A percentile compares a stretch with the other conserved stretches of the same genome.
Evolutionary conservation across 1,140 invertebrate genomes (phyloP).

Genomic region (Ips nitidus): DNA sequence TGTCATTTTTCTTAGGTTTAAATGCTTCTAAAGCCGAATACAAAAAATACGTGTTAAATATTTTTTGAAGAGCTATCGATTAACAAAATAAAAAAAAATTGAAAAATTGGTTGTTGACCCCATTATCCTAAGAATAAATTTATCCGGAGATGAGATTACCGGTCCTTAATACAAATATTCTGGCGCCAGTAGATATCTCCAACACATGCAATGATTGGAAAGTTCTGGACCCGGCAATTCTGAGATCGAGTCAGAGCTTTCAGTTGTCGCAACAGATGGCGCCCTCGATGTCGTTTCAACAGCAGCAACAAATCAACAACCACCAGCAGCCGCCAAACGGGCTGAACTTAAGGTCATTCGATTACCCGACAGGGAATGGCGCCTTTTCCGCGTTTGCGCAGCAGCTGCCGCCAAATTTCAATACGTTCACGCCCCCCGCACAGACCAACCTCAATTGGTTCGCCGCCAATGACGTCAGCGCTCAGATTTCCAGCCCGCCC

Average conservation of each 20-base stretch:
- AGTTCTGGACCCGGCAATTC: constrained; percentile 82
- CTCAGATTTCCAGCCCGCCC: constrained; percentile 51
- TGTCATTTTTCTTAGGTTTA: too few species aligned
- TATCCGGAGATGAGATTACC: too few species aligned
- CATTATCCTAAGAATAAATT: too few species aligned
- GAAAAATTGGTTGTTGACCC: too few species aligned
- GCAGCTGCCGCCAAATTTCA: constrained; percentile 44
- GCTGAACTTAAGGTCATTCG: constrained; percentile 40
- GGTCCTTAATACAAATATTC: constrained; percentile 10
- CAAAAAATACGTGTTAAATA: too few species aligned
- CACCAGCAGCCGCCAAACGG: background rate
- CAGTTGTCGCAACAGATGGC: constrained; percentile 49
- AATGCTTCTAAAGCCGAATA: background rate
- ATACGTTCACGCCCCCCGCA: constrained; percentile 38
- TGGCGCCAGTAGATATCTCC: constrained; percentile 53
- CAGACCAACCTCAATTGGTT: constrained; percentile 48
- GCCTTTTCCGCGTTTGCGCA: constrained; percentile 45
- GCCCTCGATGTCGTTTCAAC: constrained; percentile 24
- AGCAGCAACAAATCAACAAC: constrained; percentile 41
- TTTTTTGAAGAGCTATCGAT: too few species aligned
- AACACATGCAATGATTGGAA: constrained; percentile 74
- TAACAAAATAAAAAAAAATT: background rate
- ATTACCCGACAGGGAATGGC: constrained; percentile 41
- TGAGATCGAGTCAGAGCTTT: constrained; percentile 67
- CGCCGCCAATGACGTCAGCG: constrained; percentile 43